phyloP scores from a whole-genome alignment of 1,140 invertebrate species.

The Pemphigus obesinymphae region DNA sequence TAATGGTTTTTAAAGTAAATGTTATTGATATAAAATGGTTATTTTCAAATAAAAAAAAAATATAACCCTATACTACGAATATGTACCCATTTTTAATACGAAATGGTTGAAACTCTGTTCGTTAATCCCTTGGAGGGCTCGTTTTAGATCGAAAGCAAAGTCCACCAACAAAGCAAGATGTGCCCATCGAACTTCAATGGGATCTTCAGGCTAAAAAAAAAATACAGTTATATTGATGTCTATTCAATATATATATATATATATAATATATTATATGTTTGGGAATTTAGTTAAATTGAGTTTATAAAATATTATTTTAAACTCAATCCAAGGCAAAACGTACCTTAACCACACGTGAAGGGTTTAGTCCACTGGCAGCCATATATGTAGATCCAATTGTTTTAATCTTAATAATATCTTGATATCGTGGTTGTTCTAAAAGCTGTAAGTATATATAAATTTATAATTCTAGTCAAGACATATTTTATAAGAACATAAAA shows the following conservation, averaged over 20 bases:
- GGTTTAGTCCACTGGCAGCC: slow-evolving; percentile 88
- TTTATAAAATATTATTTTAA: not conserved
- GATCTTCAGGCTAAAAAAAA: slow-evolving; percentile 60
- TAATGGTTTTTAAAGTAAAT: too few species aligned
- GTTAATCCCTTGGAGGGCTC: slow-evolving; percentile 83
- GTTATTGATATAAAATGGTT: too few species aligned
- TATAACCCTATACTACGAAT: too few species aligned
- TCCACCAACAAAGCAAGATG: slow-evolving; percentile 81
- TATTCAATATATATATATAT: too few species aligned
- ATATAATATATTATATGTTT: too few species aligned
- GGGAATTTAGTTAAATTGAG: not conserved
- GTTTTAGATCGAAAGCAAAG: slow-evolving; percentile 84
- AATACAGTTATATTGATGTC: too few species aligned
- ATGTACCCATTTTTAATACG: slow-evolving; percentile 77
- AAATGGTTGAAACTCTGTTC: slow-evolving; percentile 95
- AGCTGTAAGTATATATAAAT: slow-evolving; percentile 65
- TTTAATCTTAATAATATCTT: slow-evolving; percentile 94
- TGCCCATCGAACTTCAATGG: slow-evolving; percentile 69
- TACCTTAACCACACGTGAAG: slow-evolving; percentile 63
- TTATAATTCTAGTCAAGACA: too few species aligned
- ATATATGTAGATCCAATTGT: slow-evolving; percentile 97
- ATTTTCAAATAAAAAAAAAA: too few species aligned
- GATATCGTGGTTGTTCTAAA: slow-evolving; percentile 75
- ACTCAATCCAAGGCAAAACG: too few species aligned
- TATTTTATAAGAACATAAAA: too few species aligned